phyloP scores from a whole-genome alignment of 2,888 invertebrate species.

The Drosophila parthenogenetica region DNA sequence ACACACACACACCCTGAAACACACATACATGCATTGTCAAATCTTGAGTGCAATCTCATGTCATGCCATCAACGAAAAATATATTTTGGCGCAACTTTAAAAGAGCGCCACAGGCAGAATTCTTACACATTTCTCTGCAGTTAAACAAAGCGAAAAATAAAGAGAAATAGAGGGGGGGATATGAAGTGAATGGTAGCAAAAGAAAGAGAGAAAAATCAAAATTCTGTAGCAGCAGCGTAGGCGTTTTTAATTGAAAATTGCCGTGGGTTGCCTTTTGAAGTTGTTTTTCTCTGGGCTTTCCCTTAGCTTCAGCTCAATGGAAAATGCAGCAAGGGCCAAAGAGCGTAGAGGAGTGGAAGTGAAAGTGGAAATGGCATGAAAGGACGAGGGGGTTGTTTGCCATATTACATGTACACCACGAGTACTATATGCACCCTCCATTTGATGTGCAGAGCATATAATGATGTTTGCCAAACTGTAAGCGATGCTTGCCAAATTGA shows the following conservation, averaged over 20 bases:
- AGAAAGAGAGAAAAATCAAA: conserved; percentile 24
- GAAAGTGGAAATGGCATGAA: background rate
- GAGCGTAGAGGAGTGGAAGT: background rate
- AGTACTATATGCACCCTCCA: conserved; percentile 12
- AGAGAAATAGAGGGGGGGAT: background rate
- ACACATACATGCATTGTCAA: conserved; percentile 32
- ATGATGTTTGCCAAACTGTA: conserved; percentile 65
- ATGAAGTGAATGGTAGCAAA: background rate
- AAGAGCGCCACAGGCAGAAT: conserved; percentile 45
- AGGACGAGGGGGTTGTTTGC: conserved; percentile 1
- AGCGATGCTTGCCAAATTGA: conserved; percentile 70
- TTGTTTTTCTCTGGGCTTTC: conserved; percentile 25
- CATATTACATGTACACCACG: background rate
- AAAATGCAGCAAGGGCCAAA: conserved; percentile 37
- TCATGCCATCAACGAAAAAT: conserved; percentile 47
- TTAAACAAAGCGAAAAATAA: conserved; percentile 17
- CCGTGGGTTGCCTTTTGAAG: conserved; percentile 75
- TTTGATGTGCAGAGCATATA: conserved; percentile 34
- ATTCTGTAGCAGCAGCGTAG: conserved; percentile 47
- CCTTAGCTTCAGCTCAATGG: conserved; percentile 17
- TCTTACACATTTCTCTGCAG: conserved; percentile 36
- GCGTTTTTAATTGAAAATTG: conserved; percentile 78
- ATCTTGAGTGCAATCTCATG: conserved; percentile 75
- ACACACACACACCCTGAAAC: conserved; percentile 7
- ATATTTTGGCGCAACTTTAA: conserved; percentile 50